Base-by-base conservation (phyloP, 2,113 vertebrate genomes). In the Aramus guarauna region DNA sequence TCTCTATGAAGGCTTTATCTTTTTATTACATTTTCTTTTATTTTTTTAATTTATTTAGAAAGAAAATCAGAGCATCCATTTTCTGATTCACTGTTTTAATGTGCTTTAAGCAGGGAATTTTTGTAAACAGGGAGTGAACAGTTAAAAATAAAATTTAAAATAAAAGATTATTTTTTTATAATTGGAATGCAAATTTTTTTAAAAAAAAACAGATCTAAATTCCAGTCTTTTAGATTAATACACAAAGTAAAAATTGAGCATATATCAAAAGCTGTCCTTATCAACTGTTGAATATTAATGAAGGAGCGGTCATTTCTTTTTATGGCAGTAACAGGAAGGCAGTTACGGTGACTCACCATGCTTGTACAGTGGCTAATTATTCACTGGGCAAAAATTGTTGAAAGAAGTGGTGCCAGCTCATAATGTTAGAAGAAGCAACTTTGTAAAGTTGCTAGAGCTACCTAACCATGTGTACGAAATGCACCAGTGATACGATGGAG, bases 1-100 rank as follows among this genome's bases (percentile, higher is more conserved):
- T 97, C 98, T 96, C 91, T 98, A 58, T 94, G 96, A 97, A 97
- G 92, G 77, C 94, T 98, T 98, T 98, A 98, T 98, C 98, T 97
- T 97, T 97, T 97, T 98, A 97, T 98, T 97, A 95, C 96, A 95
- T 98, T 97, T 94, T 94, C 93, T 96, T 97, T 95, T 81, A 85
- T 96, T 95, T 97, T 85, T 86, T 89, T 26, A 69, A 93, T 97
- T 97, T 98, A 95, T 96, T 96, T 95, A 78, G 91, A 96, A 97
- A 85, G 82, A 95, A 96, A 97, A 95, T 95, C 97, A 88, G 86
- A 94, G 92, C 97, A 97, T 93, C 92, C 73, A 95, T 97, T 98
- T 97, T 95, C 72, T 96, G 85, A 95, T 91, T 90, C 53, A 17
- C 50, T 81, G 7, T 91, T 91, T 78, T 85, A 89, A 77, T 85